Conservation (phyloP, 2,797 vertebrate genomes). For the Ctenopoma multispine region DNA sequence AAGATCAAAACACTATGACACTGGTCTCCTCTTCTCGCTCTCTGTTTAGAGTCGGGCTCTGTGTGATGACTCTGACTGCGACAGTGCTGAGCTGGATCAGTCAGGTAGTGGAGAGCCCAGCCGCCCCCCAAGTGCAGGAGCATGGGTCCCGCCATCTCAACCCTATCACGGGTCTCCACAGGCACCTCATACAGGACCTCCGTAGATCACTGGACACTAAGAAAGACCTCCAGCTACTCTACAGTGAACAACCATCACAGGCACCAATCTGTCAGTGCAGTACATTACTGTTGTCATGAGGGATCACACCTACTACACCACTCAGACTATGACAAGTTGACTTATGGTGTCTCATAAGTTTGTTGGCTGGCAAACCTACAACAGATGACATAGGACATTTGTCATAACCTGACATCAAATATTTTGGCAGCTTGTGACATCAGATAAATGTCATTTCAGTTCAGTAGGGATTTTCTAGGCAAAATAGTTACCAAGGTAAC, state of each 20-base stretch:
- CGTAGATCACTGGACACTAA: constrained; percentile 60
- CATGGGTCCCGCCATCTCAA: constrained; percentile 78
- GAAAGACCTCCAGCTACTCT: constrained; percentile 61
- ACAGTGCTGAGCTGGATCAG: constrained; percentile 93
- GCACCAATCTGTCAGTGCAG: constrained; percentile 69
- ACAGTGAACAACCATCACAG: constrained; percentile 62
- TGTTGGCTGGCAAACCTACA: constrained; percentile 63
- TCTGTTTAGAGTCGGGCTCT: constrained; percentile 76
- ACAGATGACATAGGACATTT: constrained; percentile 71
- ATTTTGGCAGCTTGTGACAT: constrained; percentile 82
- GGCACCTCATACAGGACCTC: constrained; percentile 68
- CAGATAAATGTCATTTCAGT: constrained; percentile 71
- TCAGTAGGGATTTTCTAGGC: constrained; percentile 65
- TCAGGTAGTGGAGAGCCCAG: constrained; percentile 90
- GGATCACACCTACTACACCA: constrained; percentile 64
- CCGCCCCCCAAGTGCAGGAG: constrained; percentile 87
- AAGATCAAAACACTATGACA: constrained; percentile 1
- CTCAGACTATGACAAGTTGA: constrained; percentile 73
- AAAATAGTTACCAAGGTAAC: constrained; percentile 70
- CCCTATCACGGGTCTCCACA: constrained; percentile 72
- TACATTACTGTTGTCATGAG: constrained; percentile 75
- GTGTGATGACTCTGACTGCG: constrained; percentile 94
- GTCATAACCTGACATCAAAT: constrained; percentile 72
- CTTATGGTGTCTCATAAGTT: constrained; percentile 72
- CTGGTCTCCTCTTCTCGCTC: constrained; percentile 1